Evolutionary conservation across 1,140 invertebrate genomes (phyloP).

Genomic region (Teleopsis dalmanni): DNA sequence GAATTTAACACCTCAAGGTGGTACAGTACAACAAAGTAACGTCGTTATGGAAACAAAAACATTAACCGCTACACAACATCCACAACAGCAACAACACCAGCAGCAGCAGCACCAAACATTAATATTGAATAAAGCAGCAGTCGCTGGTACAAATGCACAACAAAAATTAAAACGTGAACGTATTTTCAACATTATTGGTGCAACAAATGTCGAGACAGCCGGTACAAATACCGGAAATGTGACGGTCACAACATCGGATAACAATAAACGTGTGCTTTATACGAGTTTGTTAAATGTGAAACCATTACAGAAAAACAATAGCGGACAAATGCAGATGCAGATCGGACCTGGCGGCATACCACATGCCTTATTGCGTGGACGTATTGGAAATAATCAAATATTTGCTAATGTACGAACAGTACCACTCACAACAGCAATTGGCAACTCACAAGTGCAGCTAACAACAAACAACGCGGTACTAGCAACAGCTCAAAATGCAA

Average conservation of each 20-base stretch:
- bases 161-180: constrained; percentile 35
- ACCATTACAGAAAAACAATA: constrained; percentile 39
- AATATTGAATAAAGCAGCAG: constrained; percentile 27
- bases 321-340: constrained; percentile 41
- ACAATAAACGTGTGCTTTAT: constrained; percentile 37
- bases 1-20: constrained; percentile 28
- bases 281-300: constrained; percentile 39
- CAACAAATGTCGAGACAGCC: constrained; percentile 1
- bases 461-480: constrained; percentile 19
- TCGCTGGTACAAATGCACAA: constrained; percentile 17
- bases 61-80: constrained; percentile 3
- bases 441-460: constrained; percentile 6
- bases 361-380: constrained; percentile 30
- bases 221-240: background rate
- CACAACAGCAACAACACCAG: constrained; percentile 12
- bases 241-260: constrained; percentile 3
- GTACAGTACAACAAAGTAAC: constrained; percentile 8
- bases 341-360: constrained; percentile 27
- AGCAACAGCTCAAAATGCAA: constrained; percentile 25
- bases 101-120: constrained; percentile 32
- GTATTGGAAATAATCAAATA: constrained; percentile 33
- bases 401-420: constrained; percentile 31
- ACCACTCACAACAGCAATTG: constrained; percentile 20
- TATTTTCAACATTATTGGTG: constrained; percentile 17
- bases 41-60: constrained; percentile 1